Conservation (phyloP, 1,140 invertebrate species). For the Brachionus asplanchnoidis region DNA sequence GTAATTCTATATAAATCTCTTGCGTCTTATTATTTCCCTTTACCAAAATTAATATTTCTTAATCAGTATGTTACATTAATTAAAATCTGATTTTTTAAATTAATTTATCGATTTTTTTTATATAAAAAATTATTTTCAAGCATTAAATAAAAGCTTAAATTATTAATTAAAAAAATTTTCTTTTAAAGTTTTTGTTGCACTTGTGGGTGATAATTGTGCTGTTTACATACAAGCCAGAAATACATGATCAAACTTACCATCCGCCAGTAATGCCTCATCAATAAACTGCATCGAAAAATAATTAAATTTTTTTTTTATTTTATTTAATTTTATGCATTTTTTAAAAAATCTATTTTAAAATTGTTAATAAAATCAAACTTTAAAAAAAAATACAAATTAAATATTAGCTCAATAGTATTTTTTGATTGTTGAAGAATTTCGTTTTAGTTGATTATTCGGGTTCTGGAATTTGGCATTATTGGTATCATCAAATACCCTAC, state of each 20-base stretch:
- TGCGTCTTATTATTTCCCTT: too few relatives aligned
- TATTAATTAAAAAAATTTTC: not conserved
- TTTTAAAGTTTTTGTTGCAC: constrained; percentile 63
- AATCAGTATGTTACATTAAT: too few relatives aligned
- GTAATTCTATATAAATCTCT: too few relatives aligned
- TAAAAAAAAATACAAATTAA: not conserved
- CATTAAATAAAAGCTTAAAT: not conserved
- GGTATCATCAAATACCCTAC: not conserved
- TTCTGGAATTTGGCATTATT: not conserved
- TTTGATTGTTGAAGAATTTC: not conserved
- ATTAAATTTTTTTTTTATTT: not conserved
- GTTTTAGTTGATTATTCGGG: not conserved
- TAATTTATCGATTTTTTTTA: too few relatives aligned
- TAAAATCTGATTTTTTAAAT: too few relatives aligned
- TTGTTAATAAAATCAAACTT: not conserved
- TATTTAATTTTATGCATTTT: not conserved
- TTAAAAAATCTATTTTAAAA: not conserved
- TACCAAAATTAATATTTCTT: too few relatives aligned
- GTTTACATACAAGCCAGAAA: constrained; percentile 66
- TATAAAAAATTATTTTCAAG: too few relatives aligned
- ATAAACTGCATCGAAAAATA: not conserved
- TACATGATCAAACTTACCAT: constrained; percentile 55
- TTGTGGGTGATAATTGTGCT: constrained; percentile 69
- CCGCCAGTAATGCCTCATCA: constrained; percentile 1
- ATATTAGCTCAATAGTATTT: not conserved